Evolutionary conservation across 2,113 vertebrate species (phyloP), one percentile per base, ranked within the genome.

Genomic region (Anas platyrhynchos): DNA sequence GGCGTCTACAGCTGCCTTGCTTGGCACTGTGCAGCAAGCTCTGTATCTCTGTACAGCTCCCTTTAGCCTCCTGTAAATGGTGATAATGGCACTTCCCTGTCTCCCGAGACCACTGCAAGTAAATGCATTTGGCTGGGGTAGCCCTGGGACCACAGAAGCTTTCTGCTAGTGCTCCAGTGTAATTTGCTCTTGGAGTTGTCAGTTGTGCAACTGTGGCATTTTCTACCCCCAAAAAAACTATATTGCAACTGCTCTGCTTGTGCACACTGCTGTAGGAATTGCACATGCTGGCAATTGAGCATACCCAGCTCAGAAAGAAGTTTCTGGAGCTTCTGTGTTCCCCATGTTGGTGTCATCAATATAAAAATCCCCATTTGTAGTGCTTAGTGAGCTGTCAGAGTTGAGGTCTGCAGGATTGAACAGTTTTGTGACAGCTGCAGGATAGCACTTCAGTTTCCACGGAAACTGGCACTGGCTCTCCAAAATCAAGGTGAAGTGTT

Each of bases 401-500:
- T 83, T n/a, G 71, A 43, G 91, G 79, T 66, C 74, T 69, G 62
- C 58, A 34, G 62, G 74, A 55, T 73, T 55, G 65, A 61, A 61
- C n/a, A 50, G 3, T 55, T 84, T 59, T 67, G 44, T 92, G 88
- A 80, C 74, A 77, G 83, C 50, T 84, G 62, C 74, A 77, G 66
- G 81, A 68, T 75, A 36, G 56, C 36, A 29, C 75, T 89, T 84
- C 66, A 7, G 93, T 96, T 97, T 93, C 96, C 96, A 91, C 0
- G 63, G 96, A 92, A 96, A 96, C 95, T 44, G 71, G 71, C 66
- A 32, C 41, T 38, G 36, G 27, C 48, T 93, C 23, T 89, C 68
- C 50, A 72, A 96, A 94, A 93, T 87, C 93, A 95, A 95, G 92
- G 96, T 95, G 78, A 88, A 89, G 74, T 74, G 55, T 71, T 89